Base-by-base conservation (phyloP, 1,140 invertebrate genomes). In the Drosophila yakuba region DNA sequence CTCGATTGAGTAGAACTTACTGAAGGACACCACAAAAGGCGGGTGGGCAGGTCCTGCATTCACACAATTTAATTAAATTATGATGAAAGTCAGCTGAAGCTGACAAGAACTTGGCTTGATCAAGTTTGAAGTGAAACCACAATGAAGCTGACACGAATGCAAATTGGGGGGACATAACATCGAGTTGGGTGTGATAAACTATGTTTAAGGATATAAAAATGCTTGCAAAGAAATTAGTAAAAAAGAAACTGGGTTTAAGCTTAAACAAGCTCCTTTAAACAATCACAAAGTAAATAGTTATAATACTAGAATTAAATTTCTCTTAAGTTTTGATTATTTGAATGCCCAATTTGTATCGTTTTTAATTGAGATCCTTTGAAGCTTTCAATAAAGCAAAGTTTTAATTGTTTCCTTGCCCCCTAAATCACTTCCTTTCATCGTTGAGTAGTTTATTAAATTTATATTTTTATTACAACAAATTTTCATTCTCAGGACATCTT, bases 11-110 rank as follows among this genome's bases (percentile, higher is more conserved):
- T 69, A 28, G 54, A 68, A 56, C 64, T 68, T 56, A 38, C 15
- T 56, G 32, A 3, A 17, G 41, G 41, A 48, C 5, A 39, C 67
- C 66, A 69, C 67, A 68, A 35, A 39, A 23, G 43, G 20, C 4
- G 12, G 17, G 3, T 6, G 25, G 7, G 5, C 50, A 36, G 35
- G 52, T 48, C 28, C 51, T 15, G 4, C 74, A 66, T 78, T 71
- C 80, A 78, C 69, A 41, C 75, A 84, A 82, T 82, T 82, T 78
- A 83, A 83, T 83, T 84, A 84, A 83, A 83, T 80, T 84, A 67
- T 71, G 60, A 57, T 64, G 58, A 58, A 61, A 64, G 58, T 68
- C 76, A 57, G 17, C 35, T 35, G 1, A 50, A 58, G 51, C 48
- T 71, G 64, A 71, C 52, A 71, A 36, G 52, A 71, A 39, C 25